A percentile compares a stretch with the other conserved stretches of the same genome.
These are phyloP conservation scores for Eretmochelys imbricata DNA, from an alignment of 2,113 vertebrate genomes.

Conservation along the genomic window DNA sequence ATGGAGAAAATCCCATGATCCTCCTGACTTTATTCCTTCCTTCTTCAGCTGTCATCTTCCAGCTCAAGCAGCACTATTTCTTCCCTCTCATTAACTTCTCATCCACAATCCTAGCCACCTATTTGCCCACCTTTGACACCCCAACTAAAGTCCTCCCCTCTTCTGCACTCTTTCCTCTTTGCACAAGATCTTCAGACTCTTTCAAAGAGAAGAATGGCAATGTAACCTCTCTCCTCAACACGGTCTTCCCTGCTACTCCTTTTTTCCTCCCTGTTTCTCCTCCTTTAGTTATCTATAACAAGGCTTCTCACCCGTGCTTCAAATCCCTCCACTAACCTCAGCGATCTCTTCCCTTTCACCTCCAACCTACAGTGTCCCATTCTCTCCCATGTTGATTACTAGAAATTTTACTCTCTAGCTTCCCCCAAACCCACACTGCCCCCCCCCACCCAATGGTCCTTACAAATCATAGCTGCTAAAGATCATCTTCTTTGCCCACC, in stretches of 20 bases:
- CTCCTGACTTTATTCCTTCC: neutral
- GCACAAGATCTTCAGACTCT: neutral
- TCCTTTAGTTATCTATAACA: neutral
- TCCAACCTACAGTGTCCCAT: neutral
- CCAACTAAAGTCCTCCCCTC: neutral
- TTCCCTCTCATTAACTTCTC: neutral
- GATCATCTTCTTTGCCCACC: neutral
- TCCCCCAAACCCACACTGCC: neutral
- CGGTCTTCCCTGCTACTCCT: neutral
- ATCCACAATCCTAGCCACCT: neutral
- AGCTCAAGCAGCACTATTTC: neutral
- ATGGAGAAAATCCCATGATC: neutral
- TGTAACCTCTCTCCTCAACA: neutral
- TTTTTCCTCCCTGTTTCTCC: neutral
- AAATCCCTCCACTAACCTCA: accelerated
- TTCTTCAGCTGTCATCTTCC: neutral
- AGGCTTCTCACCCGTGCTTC: neutral
- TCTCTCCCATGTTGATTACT: neutral
- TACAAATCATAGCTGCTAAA: neutral
- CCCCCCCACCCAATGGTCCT: neutral
- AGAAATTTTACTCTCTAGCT: neutral
- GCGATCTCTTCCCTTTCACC: neutral
- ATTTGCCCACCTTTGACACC: neutral
- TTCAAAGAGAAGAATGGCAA: neutral
- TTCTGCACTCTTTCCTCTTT: neutral